Base-by-base conservation (phyloP, 1,140 invertebrate genomes). In the Ptiloglossa arizonensis region DNA sequence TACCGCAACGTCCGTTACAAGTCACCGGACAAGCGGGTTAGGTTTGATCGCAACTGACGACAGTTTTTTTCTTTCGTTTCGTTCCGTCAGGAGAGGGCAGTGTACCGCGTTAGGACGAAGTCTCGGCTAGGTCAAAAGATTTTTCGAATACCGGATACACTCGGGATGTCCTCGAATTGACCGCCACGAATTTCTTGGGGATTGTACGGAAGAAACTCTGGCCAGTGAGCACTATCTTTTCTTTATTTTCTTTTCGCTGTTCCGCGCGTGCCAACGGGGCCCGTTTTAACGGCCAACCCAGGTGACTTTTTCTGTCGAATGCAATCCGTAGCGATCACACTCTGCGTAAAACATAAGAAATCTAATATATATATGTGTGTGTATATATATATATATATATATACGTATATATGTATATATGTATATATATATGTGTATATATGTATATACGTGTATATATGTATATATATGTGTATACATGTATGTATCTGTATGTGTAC, bases 211-310 rank as follows among this genome's bases (percentile, higher is more conserved):
- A 73, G 54, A 54, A 32, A 82, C 50, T 64, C 46, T 67, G 69
- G 52, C 50, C 68, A 82, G 50, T 80, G 80, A 83, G 67, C 76
- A 82, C 66, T 69, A 76, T 70, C 72, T 85, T 85, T 82, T 57
- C 48, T 81, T 77, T 57, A 80, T 83, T 75, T 78, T 81, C 66
- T 78, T 75, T 82, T 71, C 54, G 59, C 44, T 66, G 66, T n/a
- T 48, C 41, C 46, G n/a, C 56, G 72, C 22, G 52, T 24, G 59
- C 35, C 19, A 6, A 62, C 70, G 22, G 41, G n/a, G 70, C 44
- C 71, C 15, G 24, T 75, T 52, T 54, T 50, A 41, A 22, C n/a
- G 41, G 27, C 35, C 41, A 17, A 66, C 29, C 24, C 63, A 67
- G 63, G 63, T 68, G 63, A 56, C 35, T 57, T 54, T 41, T n/a